These are phyloP conservation scores for Drosophila suboccidentalis DNA, from an alignment of 2,888 invertebrate genomes.

Conservation along the genomic window DNA sequence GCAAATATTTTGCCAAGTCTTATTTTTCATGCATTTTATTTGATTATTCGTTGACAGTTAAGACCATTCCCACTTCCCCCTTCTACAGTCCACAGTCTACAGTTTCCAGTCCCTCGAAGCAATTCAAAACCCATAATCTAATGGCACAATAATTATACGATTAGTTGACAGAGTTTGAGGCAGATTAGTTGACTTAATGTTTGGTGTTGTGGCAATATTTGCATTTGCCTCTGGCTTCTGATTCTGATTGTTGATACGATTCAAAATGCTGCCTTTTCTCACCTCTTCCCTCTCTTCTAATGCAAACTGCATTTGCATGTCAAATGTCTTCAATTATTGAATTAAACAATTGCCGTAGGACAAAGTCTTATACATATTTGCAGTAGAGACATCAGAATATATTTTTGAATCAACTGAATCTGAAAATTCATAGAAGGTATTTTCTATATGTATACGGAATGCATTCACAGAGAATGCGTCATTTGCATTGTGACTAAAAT, in stretches of 20 bases:
- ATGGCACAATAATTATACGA: conserved; percentile 56
- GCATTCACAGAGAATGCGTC: conserved; percentile 35
- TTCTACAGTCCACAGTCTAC: not conserved
- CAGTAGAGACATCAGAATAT: conserved; percentile 8
- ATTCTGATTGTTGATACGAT: conserved; percentile 26
- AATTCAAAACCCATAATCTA: conserved; percentile 50
- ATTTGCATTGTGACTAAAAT: conserved; percentile 46
- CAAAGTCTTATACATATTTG: conserved; percentile 4
- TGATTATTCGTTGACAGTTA: conserved; percentile 53
- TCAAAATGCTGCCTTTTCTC: not conserved
- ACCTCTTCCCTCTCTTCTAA: not conserved
- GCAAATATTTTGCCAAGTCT: conserved; percentile 36
- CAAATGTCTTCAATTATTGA: conserved; percentile 52
- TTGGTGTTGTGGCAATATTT: conserved; percentile 54
- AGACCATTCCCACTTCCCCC: not conserved
- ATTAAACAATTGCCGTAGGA: conserved; percentile 51
- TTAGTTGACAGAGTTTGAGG: conserved; percentile 38
- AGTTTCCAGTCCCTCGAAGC: conserved; percentile 1
- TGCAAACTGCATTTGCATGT: conserved; percentile 49
- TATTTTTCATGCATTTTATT: conserved; percentile 53
- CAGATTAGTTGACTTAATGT: conserved; percentile 55
- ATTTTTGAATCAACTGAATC: conserved; percentile 24
- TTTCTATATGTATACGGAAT: conserved; percentile 14
- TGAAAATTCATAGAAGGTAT: conserved; percentile 16
- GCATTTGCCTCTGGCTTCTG: conserved; percentile 42